Conservation (phyloP, 2,888 invertebrate genomes). For the Latheticus oryzae region DNA sequence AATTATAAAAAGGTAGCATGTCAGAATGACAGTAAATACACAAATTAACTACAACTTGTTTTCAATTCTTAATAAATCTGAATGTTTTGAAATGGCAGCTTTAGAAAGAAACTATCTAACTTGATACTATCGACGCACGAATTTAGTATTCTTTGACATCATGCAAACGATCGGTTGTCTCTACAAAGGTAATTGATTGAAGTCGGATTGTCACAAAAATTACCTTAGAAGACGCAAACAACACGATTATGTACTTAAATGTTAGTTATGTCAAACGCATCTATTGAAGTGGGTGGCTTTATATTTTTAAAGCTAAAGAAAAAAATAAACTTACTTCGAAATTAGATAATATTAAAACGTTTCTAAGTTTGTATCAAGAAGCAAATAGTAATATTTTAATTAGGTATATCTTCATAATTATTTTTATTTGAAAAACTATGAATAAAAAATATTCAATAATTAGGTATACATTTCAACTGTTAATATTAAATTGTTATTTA, state of each 20-base stretch:
- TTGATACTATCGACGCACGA: constrained; percentile 43
- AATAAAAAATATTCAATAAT: too few species aligned
- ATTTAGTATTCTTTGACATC: constrained; percentile 46
- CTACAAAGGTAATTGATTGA: constrained; percentile 47
- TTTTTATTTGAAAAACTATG: too few species aligned
- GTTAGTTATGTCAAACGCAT: constrained; percentile 28
- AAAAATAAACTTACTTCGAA: too few species aligned
- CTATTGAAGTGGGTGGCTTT: constrained; percentile 4
- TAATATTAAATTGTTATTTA: too few species aligned
- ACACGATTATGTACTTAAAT: constrained; percentile 44
- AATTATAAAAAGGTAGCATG: constrained; percentile 47
- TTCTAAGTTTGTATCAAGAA: too few species aligned
- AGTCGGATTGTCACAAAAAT: constrained; percentile 48
- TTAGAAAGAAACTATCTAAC: constrained; percentile 28
- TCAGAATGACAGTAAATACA: constrained; percentile 49
- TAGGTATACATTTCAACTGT: too few species aligned
- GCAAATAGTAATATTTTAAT: too few species aligned
- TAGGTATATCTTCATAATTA: too few species aligned
- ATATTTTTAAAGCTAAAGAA: too few species aligned
- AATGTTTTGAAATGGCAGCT: constrained; percentile 50
- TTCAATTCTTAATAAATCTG: constrained; percentile 52
- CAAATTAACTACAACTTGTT: constrained; percentile 48
- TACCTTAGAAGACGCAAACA: constrained; percentile 43
- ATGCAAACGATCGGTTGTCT: constrained; percentile 51
- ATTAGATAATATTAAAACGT: too few species aligned